These are phyloP conservation scores for Trachymyrmex cornetzi DNA, from an alignment of 1,140 invertebrate species.

Conservation along the genomic window DNA sequence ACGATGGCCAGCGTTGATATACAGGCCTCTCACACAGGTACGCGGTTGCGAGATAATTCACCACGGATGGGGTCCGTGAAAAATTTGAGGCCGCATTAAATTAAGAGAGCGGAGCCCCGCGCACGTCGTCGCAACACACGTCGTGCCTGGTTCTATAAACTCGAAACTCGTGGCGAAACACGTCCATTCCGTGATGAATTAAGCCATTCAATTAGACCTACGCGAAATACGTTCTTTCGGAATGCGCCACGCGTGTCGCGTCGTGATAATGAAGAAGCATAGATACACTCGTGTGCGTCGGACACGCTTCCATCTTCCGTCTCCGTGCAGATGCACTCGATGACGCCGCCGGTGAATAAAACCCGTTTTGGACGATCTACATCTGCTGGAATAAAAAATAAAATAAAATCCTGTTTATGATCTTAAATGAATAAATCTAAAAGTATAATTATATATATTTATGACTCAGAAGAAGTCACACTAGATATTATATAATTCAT, in stretches of 20 bases:
- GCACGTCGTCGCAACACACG: constrained; percentile 17
- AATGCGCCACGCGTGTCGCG: constrained; percentile 18
- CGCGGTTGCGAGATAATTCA: constrained; percentile 41
- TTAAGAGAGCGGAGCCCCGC: constrained; percentile 33
- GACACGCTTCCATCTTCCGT: background rate
- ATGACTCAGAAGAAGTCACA: background rate
- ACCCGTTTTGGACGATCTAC: background rate
- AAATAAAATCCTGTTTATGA: background rate
- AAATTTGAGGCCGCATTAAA: constrained; percentile 57
- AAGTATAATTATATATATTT: background rate
- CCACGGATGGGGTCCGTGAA: constrained; percentile 30
- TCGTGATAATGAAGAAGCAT: constrained; percentile 41
- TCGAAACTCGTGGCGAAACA: constrained; percentile 20
- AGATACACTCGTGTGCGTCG: background rate
- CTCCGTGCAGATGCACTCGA: background rate
- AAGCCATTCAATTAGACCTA: constrained; percentile 56
- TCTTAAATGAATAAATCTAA: background rate
- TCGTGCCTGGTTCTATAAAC: background rate
- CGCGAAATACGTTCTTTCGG: constrained; percentile 41
- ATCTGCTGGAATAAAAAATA: background rate
- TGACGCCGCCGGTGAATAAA: background rate
- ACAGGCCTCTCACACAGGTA: background rate
- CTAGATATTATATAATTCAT: too few relatives aligned
- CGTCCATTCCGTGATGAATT: constrained; percentile 43
- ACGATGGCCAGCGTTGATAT: constrained; percentile 1